phyloP scores from a whole-genome alignment of 1,140 invertebrate genomes.

The Antheraea mylitta region DNA sequence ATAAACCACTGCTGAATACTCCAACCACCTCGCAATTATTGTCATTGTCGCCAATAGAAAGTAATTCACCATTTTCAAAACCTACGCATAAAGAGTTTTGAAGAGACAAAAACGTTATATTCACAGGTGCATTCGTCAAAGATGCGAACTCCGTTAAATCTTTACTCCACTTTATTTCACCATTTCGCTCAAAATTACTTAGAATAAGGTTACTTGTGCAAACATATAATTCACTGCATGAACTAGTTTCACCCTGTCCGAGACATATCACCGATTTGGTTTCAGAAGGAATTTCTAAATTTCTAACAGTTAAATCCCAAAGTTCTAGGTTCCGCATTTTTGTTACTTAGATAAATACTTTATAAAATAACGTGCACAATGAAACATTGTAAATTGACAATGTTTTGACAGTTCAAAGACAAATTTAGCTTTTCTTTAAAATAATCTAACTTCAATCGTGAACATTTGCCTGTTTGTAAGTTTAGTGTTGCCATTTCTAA shows the following conservation, averaged over 20 bases:
- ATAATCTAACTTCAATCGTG: no score
- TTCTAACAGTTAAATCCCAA: slow-evolving; percentile 44
- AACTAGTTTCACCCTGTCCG: slow-evolving; percentile 46
- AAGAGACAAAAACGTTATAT: slow-evolving; percentile 60
- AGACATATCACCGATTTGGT: slow-evolving; percentile 45
- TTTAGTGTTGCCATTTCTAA: no score
- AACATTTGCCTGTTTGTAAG: no score
- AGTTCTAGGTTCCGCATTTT: slow-evolving; percentile 62
- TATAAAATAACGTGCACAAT: slow-evolving; percentile 15
- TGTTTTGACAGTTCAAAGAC: background rate
- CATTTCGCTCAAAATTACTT: slow-evolving; percentile 44
- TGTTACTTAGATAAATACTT: background rate
- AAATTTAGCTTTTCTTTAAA: no score
- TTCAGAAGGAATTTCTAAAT: slow-evolving; percentile 35
- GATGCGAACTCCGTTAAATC: slow-evolving; percentile 48
- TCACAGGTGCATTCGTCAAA: slow-evolving; percentile 43
- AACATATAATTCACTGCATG: slow-evolving; percentile 50
- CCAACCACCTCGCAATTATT: slow-evolving; percentile 48
- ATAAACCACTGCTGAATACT: slow-evolving; percentile 56
- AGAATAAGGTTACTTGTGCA: slow-evolving; percentile 64
- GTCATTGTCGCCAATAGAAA: slow-evolving; percentile 46
- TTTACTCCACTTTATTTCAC: slow-evolving; percentile 49
- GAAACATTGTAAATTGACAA: no score
- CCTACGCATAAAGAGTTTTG: slow-evolving; percentile 53
- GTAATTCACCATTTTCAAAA: slow-evolving; percentile 59